phyloP scores from a whole-genome alignment of 2,888 invertebrate genomes.

The Argyresthia goedartella region DNA sequence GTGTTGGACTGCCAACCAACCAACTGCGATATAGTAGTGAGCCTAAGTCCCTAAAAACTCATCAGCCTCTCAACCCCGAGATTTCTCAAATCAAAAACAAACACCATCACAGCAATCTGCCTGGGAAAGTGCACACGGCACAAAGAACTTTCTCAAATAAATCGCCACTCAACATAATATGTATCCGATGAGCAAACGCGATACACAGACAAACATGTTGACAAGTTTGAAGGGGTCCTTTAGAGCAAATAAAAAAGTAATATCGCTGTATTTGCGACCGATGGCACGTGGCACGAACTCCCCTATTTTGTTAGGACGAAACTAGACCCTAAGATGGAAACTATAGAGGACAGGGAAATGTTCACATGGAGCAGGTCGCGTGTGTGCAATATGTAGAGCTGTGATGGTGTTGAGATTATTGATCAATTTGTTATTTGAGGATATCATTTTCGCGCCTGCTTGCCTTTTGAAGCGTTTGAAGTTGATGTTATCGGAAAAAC shows the following conservation, averaged over 20 bases:
- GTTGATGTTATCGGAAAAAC: background rate
- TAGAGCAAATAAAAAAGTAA: constrained; percentile 65
- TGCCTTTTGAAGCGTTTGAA: background rate
- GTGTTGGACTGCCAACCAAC: too few species aligned
- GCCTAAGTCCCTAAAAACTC: background rate
- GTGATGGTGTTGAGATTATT: constrained; percentile 62
- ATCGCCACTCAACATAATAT: constrained; percentile 4
- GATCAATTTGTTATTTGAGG: constrained; percentile 43
- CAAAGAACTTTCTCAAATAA: constrained; percentile 3
- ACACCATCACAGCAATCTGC: background rate
- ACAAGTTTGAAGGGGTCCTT: constrained; percentile 54
- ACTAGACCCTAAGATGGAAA: background rate
- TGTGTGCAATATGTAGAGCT: constrained; percentile 13
- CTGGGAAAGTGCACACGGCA: background rate
- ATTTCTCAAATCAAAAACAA: background rate
- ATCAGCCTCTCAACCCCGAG: background rate
- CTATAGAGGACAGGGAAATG: background rate
- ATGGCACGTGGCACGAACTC: constrained; percentile 41
- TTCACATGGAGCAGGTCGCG: background rate
- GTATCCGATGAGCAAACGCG: constrained; percentile 5
- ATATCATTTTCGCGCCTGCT: constrained; percentile 5
- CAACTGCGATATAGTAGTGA: too few species aligned
- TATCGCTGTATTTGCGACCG: constrained; percentile 24
- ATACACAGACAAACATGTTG: constrained; percentile 36
- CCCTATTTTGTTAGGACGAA: too few species aligned